Evolutionary conservation across 2,113 vertebrate species (phyloP), one percentile per base, ranked within the genome.

Genomic region (Burhinus bistriatus): DNA sequence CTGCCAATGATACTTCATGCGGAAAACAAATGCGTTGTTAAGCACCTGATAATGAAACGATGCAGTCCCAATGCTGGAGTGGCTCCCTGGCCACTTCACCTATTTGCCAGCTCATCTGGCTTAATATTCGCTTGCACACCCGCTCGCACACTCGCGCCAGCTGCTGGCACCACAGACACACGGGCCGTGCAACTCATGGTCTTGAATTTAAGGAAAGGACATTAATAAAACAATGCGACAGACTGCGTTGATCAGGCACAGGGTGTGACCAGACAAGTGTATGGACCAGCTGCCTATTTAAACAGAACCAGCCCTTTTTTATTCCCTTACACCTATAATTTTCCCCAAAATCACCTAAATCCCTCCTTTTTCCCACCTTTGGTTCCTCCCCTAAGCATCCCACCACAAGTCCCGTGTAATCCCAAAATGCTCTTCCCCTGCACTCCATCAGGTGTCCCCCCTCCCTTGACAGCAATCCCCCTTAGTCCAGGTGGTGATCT

Each of bases 121-220:
- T n/a, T 25, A 26, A 9, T 25, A 11, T 54, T 25, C 5, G 7
- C 38, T 42, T 61, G 47, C 76, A 59, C 38, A 44, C 32, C 22
- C 19, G 1, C 30, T 42, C 9, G 4, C 80, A 52, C 29, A 8
- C 29, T 25, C 4, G 29, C 40, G 25, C 44, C 34, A 27, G 45
- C 34, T 52, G 58, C 51, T 0, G 1, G 34, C 10, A 49, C n/a
- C 32, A 26, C 1, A 2, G 58, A n/a, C 51, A n/a, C 42, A 29
- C 0, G 1, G 51, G 8, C 6, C 29, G 21, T 59, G 25, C 3
- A 1, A 40, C n/a, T 72, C 20, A 22, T 5, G 32, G 81, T 19
- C 42, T 66, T 42, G 47, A 49, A 64, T 80, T 79, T 30, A 81
- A 54, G 51, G 51, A 58, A 52, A 47, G 29, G 23, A 52, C 36